A percentile compares a stretch with the other conserved stretches of the same genome.
Evolutionary conservation across 2,888 invertebrate genomes (phyloP).

Genomic region (Ganaspis brasiliensis): DNA sequence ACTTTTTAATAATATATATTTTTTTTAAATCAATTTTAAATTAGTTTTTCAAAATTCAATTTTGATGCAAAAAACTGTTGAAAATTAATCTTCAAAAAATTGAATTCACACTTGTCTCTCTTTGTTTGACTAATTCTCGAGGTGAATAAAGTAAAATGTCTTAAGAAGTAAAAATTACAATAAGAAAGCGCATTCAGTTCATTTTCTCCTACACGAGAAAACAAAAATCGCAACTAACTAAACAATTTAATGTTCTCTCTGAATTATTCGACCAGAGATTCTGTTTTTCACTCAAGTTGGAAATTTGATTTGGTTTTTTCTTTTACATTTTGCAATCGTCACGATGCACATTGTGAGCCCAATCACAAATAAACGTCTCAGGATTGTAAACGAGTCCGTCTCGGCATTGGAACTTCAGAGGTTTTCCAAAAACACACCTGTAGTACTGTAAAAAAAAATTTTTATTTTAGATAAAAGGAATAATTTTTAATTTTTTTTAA

Average conservation of each 20-base stretch:
- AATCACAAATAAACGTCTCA: conserved; percentile 88
- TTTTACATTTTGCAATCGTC: conserved; percentile 81
- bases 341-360: conserved; percentile 88
- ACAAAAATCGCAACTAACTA: background rate
- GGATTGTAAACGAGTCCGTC: conserved; percentile 89
- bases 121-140: background rate
- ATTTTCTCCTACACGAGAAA: background rate
- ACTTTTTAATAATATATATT: no score
- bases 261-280: background rate
- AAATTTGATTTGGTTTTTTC: background rate
- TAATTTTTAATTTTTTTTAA: conserved; percentile 6
- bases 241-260: background rate
- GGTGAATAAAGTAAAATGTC: background rate
- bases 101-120: background rate
- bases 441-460: conserved; percentile 85
- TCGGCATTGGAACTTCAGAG: conserved; percentile 87
- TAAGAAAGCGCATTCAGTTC: conserved; percentile 17
- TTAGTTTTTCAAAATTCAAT: no score
- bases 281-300: background rate
- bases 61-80: no score
- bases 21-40: no score
- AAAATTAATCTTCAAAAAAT: no score
- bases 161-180: background rate
- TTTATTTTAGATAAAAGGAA: no score
- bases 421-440: conserved; percentile 91